A percentile compares a stretch with the other conserved stretches of the same genome.
phyloP scores from a whole-genome alignment of 2,113 vertebrate species.

The Rhodinocichla rosea region DNA sequence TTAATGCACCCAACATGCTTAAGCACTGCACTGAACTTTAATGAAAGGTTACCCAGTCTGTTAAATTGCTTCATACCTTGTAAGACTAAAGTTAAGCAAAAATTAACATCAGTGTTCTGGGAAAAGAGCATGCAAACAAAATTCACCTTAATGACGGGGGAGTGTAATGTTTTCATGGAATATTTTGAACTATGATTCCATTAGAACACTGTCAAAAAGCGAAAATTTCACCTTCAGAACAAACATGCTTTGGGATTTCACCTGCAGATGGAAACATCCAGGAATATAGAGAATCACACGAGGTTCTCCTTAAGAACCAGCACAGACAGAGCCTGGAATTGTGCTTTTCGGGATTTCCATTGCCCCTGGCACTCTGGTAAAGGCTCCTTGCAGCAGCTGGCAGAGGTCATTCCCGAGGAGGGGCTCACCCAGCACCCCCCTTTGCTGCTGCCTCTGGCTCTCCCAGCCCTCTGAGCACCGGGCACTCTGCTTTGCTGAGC shows the following conservation, averaged over 20 bases:
- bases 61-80: constrained; percentile 73
- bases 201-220: constrained; percentile 42
- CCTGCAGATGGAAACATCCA: not conserved
- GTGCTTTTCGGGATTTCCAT: not conserved
- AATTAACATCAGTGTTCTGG: constrained; percentile 73
- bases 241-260: not conserved
- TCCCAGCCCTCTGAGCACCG: not conserved
- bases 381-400: not conserved
- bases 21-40: constrained; percentile 75
- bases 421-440: not conserved
- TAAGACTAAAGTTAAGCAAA: constrained; percentile 76
- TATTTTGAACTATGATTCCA: constrained; percentile 58
- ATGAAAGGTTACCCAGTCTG: constrained; percentile 77
- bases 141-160: constrained; percentile 64
- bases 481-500: constrained; percentile 2
- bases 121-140: constrained; percentile 72
- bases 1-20: constrained; percentile 74
- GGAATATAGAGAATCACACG: rapidly evolving
- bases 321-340: not conserved
- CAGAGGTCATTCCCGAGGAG: not conserved
- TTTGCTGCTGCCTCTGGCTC: not conserved
- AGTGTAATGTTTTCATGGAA: constrained; percentile 63
- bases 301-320: not conserved
- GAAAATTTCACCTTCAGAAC: not conserved
- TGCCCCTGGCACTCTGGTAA: not conserved